Evolutionary conservation across 2,113 vertebrate genomes (phyloP).

Genomic region (Chaetops frenatus): DNA sequence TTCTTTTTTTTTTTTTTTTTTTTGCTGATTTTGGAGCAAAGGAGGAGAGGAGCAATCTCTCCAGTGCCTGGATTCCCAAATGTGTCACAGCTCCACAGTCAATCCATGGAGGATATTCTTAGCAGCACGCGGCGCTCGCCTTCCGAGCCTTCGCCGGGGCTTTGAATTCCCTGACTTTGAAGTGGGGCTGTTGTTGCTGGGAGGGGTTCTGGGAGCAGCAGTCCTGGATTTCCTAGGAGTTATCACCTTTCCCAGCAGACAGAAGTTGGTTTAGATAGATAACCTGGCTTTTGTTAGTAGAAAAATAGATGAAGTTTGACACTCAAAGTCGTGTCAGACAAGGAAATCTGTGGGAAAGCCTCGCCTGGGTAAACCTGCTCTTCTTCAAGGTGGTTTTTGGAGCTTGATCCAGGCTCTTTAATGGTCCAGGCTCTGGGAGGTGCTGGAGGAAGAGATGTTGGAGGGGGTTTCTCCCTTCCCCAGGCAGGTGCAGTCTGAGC

Average conservation of each 20-base stretch:
- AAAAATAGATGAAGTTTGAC: rapidly evolving
- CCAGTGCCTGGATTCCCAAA: neutral
- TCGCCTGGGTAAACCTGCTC: neutral
- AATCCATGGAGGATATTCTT: neutral
- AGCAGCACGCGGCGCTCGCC: rapidly evolving
- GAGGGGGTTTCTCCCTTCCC: neutral
- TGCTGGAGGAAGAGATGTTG: neutral
- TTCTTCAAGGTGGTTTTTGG: neutral
- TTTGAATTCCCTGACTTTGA: neutral
- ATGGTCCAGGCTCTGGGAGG: neutral
- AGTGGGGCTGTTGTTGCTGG: neutral
- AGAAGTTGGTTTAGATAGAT: neutral
- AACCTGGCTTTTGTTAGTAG: neutral
- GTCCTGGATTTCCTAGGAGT: neutral
- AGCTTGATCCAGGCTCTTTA: neutral
- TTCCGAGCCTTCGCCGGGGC: neutral
- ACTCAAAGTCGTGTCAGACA: rapidly evolving
- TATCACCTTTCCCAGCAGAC: neutral
- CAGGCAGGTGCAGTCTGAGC: neutral
- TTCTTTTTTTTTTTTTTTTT: too few relatives aligned
- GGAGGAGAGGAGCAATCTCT: neutral
- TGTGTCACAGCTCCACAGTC: neutral
- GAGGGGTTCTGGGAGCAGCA: neutral
- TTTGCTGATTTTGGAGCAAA: neutral
- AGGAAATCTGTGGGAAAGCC: neutral